phyloP scores from a whole-genome alignment of 2,888 invertebrate genomes.

The Drosophila monieri region DNA sequence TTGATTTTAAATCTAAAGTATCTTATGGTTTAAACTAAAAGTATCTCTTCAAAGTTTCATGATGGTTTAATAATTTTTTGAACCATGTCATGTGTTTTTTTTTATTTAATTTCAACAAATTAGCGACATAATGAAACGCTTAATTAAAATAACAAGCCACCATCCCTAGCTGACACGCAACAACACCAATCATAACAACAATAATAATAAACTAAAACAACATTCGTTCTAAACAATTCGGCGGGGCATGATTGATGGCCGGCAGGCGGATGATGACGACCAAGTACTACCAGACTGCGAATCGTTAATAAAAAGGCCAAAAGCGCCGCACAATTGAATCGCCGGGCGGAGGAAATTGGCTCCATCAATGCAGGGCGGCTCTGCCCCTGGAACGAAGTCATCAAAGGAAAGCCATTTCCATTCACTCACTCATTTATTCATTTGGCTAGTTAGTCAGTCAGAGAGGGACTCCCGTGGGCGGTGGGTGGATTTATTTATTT shows the following conservation, averaged over 20 bases:
- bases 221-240: constrained; percentile 58
- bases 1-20: neutral
- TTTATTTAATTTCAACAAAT: constrained; percentile 58
- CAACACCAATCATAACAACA: constrained; percentile 18
- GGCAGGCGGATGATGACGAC: constrained; percentile 37
- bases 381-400: constrained; percentile 46
- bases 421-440: constrained; percentile 34
- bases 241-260: constrained; percentile 63
- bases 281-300: constrained; percentile 38
- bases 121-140: constrained; percentile 71
- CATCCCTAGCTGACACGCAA: constrained; percentile 59
- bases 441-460: constrained; percentile 30
- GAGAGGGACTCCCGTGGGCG: neutral
- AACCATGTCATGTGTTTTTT: constrained; percentile 40
- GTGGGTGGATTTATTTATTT: constrained; percentile 32
- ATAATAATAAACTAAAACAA: constrained; percentile 37
- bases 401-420: constrained; percentile 49
- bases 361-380: constrained; percentile 43
- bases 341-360: constrained; percentile 55
- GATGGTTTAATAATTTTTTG: constrained; percentile 15
- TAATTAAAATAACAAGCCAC: constrained; percentile 72
- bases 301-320: constrained; percentile 47
- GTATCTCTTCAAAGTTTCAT: neutral
- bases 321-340: constrained; percentile 59
- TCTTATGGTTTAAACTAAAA: neutral